Percentiles rank a stretch among this genome's conserved stretches.
Evolutionary conservation across 2,797 vertebrate genomes (phyloP).

Genomic region (Synaphobranchus kaupii): DNA sequence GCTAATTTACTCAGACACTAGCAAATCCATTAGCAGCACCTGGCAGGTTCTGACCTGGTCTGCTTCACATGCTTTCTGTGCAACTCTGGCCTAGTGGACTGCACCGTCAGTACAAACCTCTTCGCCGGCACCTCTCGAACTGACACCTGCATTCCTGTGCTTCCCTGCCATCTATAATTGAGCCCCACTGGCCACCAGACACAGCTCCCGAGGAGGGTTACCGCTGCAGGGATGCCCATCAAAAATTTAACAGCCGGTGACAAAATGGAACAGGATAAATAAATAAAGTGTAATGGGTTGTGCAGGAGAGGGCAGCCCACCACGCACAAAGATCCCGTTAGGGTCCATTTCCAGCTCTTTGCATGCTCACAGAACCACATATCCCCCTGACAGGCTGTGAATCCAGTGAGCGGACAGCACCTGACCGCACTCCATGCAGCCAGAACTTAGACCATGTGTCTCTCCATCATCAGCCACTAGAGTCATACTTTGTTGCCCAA

Average conservation of each 20-base stretch:
- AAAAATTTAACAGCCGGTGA: constrained; percentile 80
- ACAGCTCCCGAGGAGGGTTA: constrained; percentile 59
- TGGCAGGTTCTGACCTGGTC: constrained; percentile 28
- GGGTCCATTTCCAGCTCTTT: constrained; percentile 13
- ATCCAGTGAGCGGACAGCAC: neutral
- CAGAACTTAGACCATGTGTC: neutral
- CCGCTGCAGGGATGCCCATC: constrained; percentile 62
- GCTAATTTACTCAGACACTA: constrained; percentile 23
- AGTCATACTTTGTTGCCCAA: neutral
- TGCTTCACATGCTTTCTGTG: constrained; percentile 22
- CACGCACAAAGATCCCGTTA: neutral
- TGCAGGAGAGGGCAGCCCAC: constrained; percentile 48
- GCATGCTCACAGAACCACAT: neutral
- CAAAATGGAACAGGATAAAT: constrained; percentile 74
- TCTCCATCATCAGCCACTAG: neutral
- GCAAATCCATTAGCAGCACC: constrained; percentile 32
- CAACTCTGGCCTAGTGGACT: neutral
- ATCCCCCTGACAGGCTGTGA: neutral
- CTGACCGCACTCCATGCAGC: neutral
- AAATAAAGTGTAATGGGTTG: constrained; percentile 68
- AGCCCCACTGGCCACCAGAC: constrained; percentile 67
- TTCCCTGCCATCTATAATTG: constrained; percentile 73
- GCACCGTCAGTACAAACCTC: constrained; percentile 21
- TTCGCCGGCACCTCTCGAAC: constrained; percentile 60
- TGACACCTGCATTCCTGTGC: constrained; percentile 62